Percentiles rank a stretch among this genome's conserved stretches.
Conservation (phyloP, 2,888 invertebrate genomes). For the Drosophila helvetica region DNA sequence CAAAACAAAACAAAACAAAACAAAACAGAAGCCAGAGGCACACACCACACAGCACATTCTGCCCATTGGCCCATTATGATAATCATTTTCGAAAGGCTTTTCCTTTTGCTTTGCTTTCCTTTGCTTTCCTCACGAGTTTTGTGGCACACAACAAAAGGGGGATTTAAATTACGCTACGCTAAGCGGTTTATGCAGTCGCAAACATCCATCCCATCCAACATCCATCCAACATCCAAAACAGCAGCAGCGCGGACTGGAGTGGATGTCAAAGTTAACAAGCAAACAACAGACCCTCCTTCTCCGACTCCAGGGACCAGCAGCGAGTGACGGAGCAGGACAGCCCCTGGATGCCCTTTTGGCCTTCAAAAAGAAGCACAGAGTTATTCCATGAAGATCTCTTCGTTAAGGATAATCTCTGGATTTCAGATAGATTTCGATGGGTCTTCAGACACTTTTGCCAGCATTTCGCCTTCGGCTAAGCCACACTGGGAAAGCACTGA, state of each 20-base stretch:
- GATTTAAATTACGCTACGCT: constrained; percentile 74
- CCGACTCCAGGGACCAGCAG: not conserved
- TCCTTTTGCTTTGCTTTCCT: not conserved
- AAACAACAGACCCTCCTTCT: constrained; percentile 34
- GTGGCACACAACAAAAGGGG: constrained; percentile 67
- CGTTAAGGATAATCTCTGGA: no score
- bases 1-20: constrained; percentile 1
- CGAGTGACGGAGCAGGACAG: constrained; percentile 13
- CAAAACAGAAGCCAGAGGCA: constrained; percentile 48
- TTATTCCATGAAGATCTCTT: not conserved
- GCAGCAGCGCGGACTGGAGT: constrained; percentile 18
- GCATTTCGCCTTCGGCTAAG: no score
- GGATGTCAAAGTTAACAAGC: constrained; percentile 57
- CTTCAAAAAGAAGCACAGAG: no score
- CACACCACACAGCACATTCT: constrained; percentile 13
- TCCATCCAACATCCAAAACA: constrained; percentile 24
- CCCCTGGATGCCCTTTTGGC: constrained; percentile 18
- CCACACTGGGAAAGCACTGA: no score
- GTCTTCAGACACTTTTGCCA: no score
- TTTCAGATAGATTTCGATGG: no score
- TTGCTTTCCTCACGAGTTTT: constrained; percentile 60
- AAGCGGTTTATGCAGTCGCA: constrained; percentile 68
- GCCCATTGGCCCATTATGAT: constrained; percentile 62
- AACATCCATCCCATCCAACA: constrained; percentile 15
- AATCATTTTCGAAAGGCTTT: constrained; percentile 69